Conservation (phyloP, 2,888 invertebrate species). For the Habrosyne pyritoides region DNA sequence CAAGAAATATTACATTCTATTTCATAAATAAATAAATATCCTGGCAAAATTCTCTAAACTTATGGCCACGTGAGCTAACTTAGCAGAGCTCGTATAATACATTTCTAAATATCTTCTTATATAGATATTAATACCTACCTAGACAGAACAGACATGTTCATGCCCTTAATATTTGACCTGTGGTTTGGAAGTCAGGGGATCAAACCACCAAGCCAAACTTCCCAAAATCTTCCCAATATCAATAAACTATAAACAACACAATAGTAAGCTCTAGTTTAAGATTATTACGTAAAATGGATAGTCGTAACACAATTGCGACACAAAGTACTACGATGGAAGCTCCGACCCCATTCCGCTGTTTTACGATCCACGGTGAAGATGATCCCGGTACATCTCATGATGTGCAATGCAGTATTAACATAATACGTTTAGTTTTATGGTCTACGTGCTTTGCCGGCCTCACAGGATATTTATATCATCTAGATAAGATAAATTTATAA, state of each 20-base stretch:
- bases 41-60: too few species aligned
- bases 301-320: not conserved
- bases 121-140: too few species aligned
- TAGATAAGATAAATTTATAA: not conserved
- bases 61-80: too few species aligned
- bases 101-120: too few species aligned
- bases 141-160: too few species aligned
- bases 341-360: conserved; percentile 29
- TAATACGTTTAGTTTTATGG: not conserved
- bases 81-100: too few species aligned
- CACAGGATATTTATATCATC: not conserved
- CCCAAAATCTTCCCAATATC: not conserved
- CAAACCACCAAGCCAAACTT: too few species aligned
- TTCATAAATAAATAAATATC: too few species aligned
- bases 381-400: conserved; percentile 9
- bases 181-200: too few species aligned
- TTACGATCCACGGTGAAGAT: conserved; percentile 24
- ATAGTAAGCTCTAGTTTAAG: conserved; percentile 13
- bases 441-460: not conserved
- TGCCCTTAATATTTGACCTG: too few species aligned
- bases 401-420: not conserved
- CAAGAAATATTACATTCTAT: too few species aligned
- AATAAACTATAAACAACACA: not conserved
- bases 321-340: conserved; percentile 23
- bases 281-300: conserved; percentile 9